A percentile compares a stretch with the other conserved stretches of the same genome.
Conservation (phyloP, 2,113 vertebrate species). For the human (Homo sapiens) region GRCh38 chr22:44495001-44495500, state of each 20-base stretch:
- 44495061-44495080: background rate
- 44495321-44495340: background rate
- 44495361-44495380: background rate
- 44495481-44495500: background rate
- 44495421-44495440: fast-evolving
- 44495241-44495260: background rate
- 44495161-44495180: background rate
- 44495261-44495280: background rate
- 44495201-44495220: background rate
- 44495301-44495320: background rate
- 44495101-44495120: background rate
- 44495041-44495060: background rate
- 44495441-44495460: background rate
- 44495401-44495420: background rate
- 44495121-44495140: background rate
- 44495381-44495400: background rate
- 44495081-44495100: background rate
- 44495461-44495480: background rate
- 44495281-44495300: background rate
- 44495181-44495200: background rate
- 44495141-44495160: background rate
- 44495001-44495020: fast-evolving
- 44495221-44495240: background rate
- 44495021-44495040: background rate
- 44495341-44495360: background rate